phyloP scores from a whole-genome alignment of 1,140 invertebrate genomes.

The Nylanderia fulva region DNA sequence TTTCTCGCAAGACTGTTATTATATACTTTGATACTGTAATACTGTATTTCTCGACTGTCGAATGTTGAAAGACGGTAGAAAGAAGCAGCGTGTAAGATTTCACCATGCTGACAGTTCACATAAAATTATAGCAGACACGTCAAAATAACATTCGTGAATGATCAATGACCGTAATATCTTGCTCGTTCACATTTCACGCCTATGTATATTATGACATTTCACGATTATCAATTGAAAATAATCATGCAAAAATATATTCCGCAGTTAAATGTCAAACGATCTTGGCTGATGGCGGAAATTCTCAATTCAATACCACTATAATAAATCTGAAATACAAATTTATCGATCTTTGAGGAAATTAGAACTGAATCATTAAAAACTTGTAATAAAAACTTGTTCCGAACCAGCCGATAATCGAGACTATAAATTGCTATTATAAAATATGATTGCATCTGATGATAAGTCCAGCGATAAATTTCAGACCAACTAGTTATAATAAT shows the following conservation, averaged over 20 bases:
- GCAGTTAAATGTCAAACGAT: slow-evolving; percentile 25
- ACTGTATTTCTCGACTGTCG: not conserved
- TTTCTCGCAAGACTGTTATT: not conserved
- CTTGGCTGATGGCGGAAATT: slow-evolving; percentile 5
- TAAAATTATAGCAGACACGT: slow-evolving; percentile 6
- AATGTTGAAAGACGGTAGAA: not conserved
- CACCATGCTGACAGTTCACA: not conserved
- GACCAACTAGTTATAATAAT: too few species aligned
- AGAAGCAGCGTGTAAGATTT: not conserved
- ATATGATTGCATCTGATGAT: too few species aligned
- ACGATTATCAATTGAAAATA: slow-evolving; percentile 10
- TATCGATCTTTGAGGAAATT: too few species aligned
- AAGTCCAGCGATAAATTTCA: too few species aligned
- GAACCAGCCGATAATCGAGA: too few species aligned
- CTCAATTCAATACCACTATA: not conserved
- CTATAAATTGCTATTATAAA: not conserved
- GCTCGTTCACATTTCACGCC: not conserved
- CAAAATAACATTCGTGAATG: slow-evolving; percentile 1
- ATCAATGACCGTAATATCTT: slow-evolving; percentile 19
- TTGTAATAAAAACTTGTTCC: too few species aligned
- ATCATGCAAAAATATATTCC: slow-evolving; percentile 1
- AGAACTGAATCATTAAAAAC: too few species aligned
- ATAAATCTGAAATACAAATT: slow-evolving; percentile 1
- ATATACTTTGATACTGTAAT: not conserved
- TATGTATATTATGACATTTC: not conserved